Percentiles rank a stretch among this genome's conserved stretches.
phyloP scores from a whole-genome alignment of 2,888 invertebrate genomes.

The Cephus sareptanus region DNA sequence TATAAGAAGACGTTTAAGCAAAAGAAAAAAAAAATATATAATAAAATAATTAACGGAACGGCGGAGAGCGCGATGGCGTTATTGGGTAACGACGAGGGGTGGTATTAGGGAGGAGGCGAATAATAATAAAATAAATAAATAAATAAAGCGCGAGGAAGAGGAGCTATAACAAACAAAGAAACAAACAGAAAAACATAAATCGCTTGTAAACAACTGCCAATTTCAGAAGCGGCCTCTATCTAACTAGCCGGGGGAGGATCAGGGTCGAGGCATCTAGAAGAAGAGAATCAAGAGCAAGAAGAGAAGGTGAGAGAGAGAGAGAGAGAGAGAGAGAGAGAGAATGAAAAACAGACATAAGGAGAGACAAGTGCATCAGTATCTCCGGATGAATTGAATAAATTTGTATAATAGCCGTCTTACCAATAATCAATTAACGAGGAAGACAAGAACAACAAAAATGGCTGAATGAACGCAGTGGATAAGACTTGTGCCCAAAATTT shows the following conservation, averaged over 20 bases:
- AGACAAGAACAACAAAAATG: not conserved
- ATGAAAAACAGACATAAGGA: not conserved
- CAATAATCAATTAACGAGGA: not conserved
- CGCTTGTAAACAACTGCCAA: conserved; percentile 58
- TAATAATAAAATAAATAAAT: conserved; percentile 22
- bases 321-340: not conserved
- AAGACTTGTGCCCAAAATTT: not conserved
- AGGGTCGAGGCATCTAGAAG: not conserved
- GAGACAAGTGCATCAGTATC: not conserved
- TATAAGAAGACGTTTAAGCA: conserved; percentile 51
- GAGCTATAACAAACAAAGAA: conserved; percentile 18
- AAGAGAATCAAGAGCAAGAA: conserved; percentile 1
- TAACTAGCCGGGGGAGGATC: conserved; percentile 15
- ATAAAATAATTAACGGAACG: conserved; percentile 2
- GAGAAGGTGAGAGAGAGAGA: not conserved
- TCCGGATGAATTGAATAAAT: not conserved
- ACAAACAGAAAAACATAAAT: conserved; percentile 36
- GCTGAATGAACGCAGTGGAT: too few species aligned
- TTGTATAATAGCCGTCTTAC: too few species aligned
- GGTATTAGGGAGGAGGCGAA: conserved; percentile 15
- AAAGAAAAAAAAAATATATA: conserved; percentile 13
- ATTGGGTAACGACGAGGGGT: conserved; percentile 19
- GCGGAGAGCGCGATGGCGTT: conserved; percentile 9
- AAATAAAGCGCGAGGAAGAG: not conserved
- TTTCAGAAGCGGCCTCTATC: conserved; percentile 45